Evolutionary conservation across 2,888 invertebrate genomes (phyloP), one percentile per base, ranked within the genome.

Genomic region (Arrhopalites spinosus): DNA sequence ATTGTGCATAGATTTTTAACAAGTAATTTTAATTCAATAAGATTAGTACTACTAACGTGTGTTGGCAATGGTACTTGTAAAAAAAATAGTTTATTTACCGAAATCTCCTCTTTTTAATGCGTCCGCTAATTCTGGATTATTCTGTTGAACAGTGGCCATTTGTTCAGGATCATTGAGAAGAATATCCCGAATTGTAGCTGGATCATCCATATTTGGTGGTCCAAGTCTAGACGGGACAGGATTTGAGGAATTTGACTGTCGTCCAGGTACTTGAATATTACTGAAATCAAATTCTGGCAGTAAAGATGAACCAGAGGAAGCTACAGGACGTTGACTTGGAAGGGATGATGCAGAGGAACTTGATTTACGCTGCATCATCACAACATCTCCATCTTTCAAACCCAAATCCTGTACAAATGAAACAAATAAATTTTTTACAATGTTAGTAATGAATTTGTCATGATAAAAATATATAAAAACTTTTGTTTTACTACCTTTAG

Each of bases 101-200:
- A 93, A 88, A 85, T 92, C 92, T 30, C 94, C 95, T 83, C 92
- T 93, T 0, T 93, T 88, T 30, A 97, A 86, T 23, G 98, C 96
- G 85, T 96, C 96, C 13, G 97, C 96, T 76, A 98, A 87, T 81
- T 92, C 89, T 7, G 96, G 94, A 87, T 98, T 98, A 84, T 97
- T 94, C 85, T 97, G 96, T 85, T 95, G 94, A 8, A 98, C 87
- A 76, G 96, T 85, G 0, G 96, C 92, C 75, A 97, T 86, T 85
- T 96, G 94, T 84, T 95, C 94, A 0, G 97, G 97, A 86, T 95
- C 95, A 36, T 92, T 91, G 63, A 95, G 86, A 83, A 96, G 92
- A 91, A 94, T 92, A 84, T 95, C 92, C 80, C 93, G 88, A 74
- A 96, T 93, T 83, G 91, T 89, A 25, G 91, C 91, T 11, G 95